phyloP scores from a whole-genome alignment of 1,140 invertebrate species.

The Philopotamus ludificatus region DNA sequence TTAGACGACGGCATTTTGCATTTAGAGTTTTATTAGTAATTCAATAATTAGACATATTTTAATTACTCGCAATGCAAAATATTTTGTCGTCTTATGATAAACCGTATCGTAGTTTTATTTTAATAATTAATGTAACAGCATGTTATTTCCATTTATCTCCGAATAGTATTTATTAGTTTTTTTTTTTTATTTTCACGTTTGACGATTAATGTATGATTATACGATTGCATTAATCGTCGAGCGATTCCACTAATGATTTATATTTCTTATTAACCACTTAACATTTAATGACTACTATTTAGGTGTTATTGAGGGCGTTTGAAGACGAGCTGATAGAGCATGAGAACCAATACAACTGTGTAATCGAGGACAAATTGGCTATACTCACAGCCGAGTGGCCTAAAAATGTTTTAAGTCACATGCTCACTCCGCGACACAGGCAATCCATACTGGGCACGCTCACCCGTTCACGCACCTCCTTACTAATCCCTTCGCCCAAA shows the following conservation, averaged over 20 bases:
- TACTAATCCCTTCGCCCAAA: constrained; percentile 38
- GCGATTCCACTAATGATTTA: constrained; percentile 3
- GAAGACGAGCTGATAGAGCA: constrained; percentile 54
- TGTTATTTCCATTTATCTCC: too few relatives aligned
- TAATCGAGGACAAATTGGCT: constrained; percentile 49
- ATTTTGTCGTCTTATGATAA: too few relatives aligned
- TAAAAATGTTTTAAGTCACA: constrained; percentile 53
- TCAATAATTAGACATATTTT: too few relatives aligned
- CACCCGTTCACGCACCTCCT: constrained; percentile 55
- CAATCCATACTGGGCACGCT: constrained; percentile 56
- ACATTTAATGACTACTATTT: constrained; percentile 36
- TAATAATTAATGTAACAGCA: too few relatives aligned
- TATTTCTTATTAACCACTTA: constrained; percentile 16
- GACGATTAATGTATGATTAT: too few relatives aligned
- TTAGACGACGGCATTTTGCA: too few relatives aligned
- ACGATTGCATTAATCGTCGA: too few relatives aligned
- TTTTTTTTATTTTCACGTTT: too few relatives aligned
- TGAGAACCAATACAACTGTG: constrained; percentile 53
- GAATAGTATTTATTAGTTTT: too few relatives aligned
- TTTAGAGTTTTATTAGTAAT: too few relatives aligned
- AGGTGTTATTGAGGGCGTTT: constrained; percentile 49
- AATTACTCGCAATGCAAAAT: too few relatives aligned
- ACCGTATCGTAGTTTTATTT: too few relatives aligned
- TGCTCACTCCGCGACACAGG: constrained; percentile 52
- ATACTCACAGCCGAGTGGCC: constrained; percentile 53